Evolutionary conservation across 2,113 vertebrate genomes (phyloP), one percentile per base, ranked within the genome.

Genomic region (Pionites leucogaster): DNA sequence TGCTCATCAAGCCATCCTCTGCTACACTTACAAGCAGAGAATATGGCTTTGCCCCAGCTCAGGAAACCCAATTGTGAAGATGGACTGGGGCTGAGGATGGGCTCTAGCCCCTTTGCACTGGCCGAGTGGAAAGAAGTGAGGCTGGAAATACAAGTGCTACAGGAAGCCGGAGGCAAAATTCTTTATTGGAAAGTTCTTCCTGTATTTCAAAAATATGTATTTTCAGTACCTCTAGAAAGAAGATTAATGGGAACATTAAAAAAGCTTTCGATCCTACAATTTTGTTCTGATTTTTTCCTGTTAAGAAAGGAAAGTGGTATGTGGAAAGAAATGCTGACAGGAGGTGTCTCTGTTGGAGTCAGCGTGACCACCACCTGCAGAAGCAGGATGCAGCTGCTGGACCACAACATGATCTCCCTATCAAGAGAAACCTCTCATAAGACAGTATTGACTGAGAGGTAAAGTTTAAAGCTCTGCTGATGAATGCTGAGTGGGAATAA

Each of bases 41-140:
- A 17, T 6, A 41, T 0, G 4, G 15, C 19, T 75, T 74, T 75
- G 20, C 17, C 11, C 27, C 3, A 39, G 41, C 7, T 57, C 52
- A 24, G 27, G 37, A 76, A 91, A 76, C 10, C 6, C 10, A 8
- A 2, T 1, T 50, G 18, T 0, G 0, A 57, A 52, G 28, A 17
- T 17, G 16, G 37, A 16, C 28, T 75, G 41, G 47, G 35, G 28
- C 46, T 76, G 67, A 59, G 24, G 13, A 25, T 18, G 29, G 7
- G 10, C 44, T 83, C 31, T 39, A 70, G 12, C 9, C 28, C 4
- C 53, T 76, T 60, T 68, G 33, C 57, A 31, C 25, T 2, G 2
- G 11, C 11, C 46, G 19, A 49, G 37, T 24, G n/a, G 59, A 63
- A 78, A 79, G 33, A 52, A 57, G 18, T 3, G 10, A 84, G 27